Evolutionary conservation across 1,140 invertebrate genomes (phyloP).

Genomic region (Steinernema feltiae): DNA sequence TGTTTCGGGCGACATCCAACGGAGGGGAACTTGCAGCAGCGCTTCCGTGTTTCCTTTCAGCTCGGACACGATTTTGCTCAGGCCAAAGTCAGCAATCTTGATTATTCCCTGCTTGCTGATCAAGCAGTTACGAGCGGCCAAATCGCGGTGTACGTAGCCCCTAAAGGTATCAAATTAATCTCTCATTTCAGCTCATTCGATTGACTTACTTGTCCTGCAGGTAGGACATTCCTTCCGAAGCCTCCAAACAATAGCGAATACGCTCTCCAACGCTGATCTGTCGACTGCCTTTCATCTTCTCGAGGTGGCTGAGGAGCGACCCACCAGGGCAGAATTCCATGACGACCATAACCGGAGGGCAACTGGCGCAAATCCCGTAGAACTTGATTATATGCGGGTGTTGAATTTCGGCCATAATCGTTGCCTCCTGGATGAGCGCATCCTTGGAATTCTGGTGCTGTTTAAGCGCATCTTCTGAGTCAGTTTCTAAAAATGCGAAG

Average conservation of each 20-base stretch:
- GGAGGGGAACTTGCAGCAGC: slow-evolving; percentile 19
- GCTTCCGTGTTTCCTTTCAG: slow-evolving; percentile 10
- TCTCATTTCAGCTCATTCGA: not conserved
- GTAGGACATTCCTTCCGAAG: slow-evolving; percentile 32
- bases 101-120: slow-evolving; percentile 78
- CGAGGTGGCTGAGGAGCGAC: slow-evolving; percentile 31
- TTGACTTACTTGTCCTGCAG: slow-evolving; percentile 57
- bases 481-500: not conserved
- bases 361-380: slow-evolving; percentile 26
- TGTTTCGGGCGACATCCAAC: slow-evolving; percentile 57
- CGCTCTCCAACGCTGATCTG: slow-evolving; percentile 21
- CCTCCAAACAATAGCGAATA: slow-evolving; percentile 26
- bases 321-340: slow-evolving; percentile 41
- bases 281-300: slow-evolving; percentile 17
- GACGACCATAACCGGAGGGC: slow-evolving; percentile 31
- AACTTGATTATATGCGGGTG: slow-evolving; percentile 13
- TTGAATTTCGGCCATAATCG: slow-evolving; percentile 25
- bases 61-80: slow-evolving; percentile 65
- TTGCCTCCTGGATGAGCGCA: slow-evolving; percentile 26
- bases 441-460: slow-evolving; percentile 16
- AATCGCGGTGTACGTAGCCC: slow-evolving; percentile 71
- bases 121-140: slow-evolving; percentile 75
- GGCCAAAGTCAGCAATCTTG: slow-evolving; percentile 89
- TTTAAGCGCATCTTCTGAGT: not conserved
- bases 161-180: too few relatives aligned